These are phyloP conservation scores for Trichonephila inaurata DNA, from an alignment of 1,140 invertebrate genomes.

Conservation along the genomic window DNA sequence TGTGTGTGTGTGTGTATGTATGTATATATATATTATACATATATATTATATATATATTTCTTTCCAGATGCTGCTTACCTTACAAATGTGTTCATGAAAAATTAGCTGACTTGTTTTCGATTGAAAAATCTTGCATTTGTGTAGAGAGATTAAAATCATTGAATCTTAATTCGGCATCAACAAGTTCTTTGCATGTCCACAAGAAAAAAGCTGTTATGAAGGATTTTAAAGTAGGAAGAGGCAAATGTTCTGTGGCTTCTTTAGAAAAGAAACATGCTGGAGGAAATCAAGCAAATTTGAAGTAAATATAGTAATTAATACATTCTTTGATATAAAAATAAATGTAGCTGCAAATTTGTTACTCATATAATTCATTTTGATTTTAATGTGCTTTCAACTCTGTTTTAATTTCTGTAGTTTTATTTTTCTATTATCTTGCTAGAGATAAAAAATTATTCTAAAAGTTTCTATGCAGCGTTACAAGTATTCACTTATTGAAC, in stretches of 20 bases:
- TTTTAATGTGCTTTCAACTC: background rate
- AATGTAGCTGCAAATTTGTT: background rate
- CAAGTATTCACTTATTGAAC: too few species aligned
- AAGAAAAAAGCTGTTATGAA: background rate
- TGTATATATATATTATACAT: background rate
- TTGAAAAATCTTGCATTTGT: conserved; percentile 49
- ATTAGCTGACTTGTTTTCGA: background rate
- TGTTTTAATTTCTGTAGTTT: background rate
- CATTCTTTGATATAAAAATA: too few species aligned
- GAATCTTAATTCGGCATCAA: background rate
- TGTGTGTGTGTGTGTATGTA: too few species aligned
- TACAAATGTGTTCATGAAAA: conserved; percentile 61
- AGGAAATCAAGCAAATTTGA: background rate
- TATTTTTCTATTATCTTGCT: too few species aligned
- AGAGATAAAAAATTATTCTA: too few species aligned
- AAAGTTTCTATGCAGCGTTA: too few species aligned
- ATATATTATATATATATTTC: background rate
- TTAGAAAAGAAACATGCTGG: background rate
- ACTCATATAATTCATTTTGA: background rate
- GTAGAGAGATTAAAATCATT: conserved; percentile 20
- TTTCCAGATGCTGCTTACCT: conserved; percentile 56
- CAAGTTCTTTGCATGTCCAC: background rate
- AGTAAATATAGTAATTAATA: conserved; percentile 21
- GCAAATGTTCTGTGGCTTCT: background rate
- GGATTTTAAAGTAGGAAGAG: background rate